Evolutionary conservation across 2,113 vertebrate species (phyloP).

Genomic region (Paracanthobrama guichenoti): DNA sequence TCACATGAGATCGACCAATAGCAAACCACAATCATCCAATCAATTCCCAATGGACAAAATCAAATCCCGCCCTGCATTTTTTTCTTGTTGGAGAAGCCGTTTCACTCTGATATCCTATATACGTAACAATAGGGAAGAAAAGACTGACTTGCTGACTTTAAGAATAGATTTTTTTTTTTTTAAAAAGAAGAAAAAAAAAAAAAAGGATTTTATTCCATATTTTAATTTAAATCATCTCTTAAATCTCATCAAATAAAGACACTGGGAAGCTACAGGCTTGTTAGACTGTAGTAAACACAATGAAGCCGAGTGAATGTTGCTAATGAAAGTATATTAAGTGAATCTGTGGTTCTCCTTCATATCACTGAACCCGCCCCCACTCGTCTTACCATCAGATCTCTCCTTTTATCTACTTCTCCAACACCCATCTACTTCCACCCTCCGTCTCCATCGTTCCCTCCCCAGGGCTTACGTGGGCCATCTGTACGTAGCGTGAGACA

Average conservation of each 20-base stretch:
- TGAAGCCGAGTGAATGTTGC: not conserved
- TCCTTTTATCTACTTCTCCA: slow-evolving; percentile 27
- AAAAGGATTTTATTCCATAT: too few species aligned
- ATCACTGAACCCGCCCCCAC: not conserved
- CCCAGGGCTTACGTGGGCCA: slow-evolving; percentile 43
- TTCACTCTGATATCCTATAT: too few species aligned
- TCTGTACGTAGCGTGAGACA: slow-evolving; percentile 41
- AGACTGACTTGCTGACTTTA: too few species aligned
- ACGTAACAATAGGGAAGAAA: too few species aligned
- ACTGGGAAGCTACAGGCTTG: not conserved
- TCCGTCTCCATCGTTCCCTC: slow-evolving; percentile 10
- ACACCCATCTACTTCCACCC: slow-evolving; percentile 5
- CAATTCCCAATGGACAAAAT: too few species aligned
- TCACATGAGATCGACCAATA: too few species aligned
- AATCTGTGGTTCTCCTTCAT: not conserved
- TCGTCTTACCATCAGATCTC: slow-evolving; percentile 4
- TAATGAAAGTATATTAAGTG: not conserved
- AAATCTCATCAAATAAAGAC: not conserved
- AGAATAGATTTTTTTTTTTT: too few species aligned
- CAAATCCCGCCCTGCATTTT: too few species aligned
- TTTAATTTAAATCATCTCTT: too few species aligned
- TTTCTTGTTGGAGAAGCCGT: too few species aligned
- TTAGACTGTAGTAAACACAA: not conserved
- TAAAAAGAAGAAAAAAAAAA: too few species aligned
- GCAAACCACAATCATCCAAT: too few species aligned